Evolutionary conservation across 2,888 invertebrate species (phyloP).

Genomic region (Lasioglossum leucozonium): DNA sequence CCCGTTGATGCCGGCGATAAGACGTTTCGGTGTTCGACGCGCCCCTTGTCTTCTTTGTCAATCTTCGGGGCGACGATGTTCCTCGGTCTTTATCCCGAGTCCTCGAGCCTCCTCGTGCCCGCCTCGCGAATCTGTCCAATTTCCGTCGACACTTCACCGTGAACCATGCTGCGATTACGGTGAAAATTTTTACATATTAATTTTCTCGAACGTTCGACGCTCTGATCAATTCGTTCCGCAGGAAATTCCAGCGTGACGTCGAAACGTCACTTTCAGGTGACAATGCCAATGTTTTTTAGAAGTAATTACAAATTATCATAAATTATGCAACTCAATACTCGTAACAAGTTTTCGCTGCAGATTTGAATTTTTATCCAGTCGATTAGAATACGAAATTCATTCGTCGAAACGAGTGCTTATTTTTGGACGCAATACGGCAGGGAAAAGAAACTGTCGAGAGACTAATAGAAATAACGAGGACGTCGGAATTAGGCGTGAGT

Average conservation of each 20-base stretch:
- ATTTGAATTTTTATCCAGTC: too few species aligned
- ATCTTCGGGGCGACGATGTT: background rate
- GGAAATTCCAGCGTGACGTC: too few species aligned
- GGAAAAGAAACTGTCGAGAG: too few species aligned
- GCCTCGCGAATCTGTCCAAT: background rate
- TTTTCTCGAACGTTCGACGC: background rate
- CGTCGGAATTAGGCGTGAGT: background rate
- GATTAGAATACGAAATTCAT: too few species aligned
- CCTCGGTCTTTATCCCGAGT: background rate
- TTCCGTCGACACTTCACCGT: background rate
- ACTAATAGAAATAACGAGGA: too few species aligned
- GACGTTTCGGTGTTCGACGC: conserved; percentile 1
- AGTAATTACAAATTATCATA: too few species aligned
- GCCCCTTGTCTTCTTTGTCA: background rate
- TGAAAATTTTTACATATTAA: background rate
- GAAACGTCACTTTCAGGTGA: too few species aligned
- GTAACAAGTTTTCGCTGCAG: too few species aligned
- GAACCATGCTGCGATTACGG: background rate
- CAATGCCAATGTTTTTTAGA: too few species aligned
- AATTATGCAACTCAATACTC: too few species aligned
- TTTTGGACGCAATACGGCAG: too few species aligned
- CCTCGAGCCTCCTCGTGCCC: background rate
- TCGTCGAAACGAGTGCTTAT: too few species aligned
- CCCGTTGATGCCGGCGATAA: background rate
- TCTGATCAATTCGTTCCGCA: background rate